These are phyloP conservation scores for Cebus imitator DNA, from an alignment of 2,113 vertebrate species.

Conservation along the genomic window DNA sequence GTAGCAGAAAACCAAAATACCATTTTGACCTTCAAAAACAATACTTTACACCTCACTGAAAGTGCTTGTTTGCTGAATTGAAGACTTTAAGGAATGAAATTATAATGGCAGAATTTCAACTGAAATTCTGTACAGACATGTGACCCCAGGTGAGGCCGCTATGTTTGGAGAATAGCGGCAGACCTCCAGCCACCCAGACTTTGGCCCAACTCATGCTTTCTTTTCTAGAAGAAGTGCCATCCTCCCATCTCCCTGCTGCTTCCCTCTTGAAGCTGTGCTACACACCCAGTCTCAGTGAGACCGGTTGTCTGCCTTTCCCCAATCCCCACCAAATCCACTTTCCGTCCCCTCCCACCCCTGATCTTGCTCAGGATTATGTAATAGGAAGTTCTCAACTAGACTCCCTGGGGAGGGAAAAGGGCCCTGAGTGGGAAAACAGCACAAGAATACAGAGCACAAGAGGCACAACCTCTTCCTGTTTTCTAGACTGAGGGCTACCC, in stretches of 20 bases:
- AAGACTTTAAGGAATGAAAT: neutral
- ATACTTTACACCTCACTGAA: neutral
- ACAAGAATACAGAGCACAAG: neutral
- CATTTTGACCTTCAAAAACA: neutral
- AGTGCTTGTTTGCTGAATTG: neutral
- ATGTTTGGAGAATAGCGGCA: slow-evolving; percentile 70
- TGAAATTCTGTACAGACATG: neutral
- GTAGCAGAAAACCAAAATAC: slow-evolving; percentile 22
- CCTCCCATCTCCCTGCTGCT: slow-evolving; percentile 86
- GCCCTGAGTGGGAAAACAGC: neutral
- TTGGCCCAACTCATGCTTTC: slow-evolving; percentile 85
- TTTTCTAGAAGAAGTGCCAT: slow-evolving; percentile 77
- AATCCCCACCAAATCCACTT: neutral
- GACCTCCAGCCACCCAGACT: slow-evolving; percentile 78
- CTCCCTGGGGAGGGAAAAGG: slow-evolving; percentile 61
- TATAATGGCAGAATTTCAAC: neutral
- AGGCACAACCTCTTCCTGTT: neutral
- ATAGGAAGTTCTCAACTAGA: slow-evolving; percentile 82
- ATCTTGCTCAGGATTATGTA: slow-evolving; percentile 86
- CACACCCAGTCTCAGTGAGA: slow-evolving; percentile 78
- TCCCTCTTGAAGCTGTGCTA: slow-evolving; percentile 73
- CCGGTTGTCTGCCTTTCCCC: neutral
- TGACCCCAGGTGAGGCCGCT: neutral
- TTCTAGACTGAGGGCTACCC: neutral
- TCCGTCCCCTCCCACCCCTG: slow-evolving; percentile 82